phyloP scores from a whole-genome alignment of 2,797 vertebrate species.

The Acropternis orthonyx region DNA sequence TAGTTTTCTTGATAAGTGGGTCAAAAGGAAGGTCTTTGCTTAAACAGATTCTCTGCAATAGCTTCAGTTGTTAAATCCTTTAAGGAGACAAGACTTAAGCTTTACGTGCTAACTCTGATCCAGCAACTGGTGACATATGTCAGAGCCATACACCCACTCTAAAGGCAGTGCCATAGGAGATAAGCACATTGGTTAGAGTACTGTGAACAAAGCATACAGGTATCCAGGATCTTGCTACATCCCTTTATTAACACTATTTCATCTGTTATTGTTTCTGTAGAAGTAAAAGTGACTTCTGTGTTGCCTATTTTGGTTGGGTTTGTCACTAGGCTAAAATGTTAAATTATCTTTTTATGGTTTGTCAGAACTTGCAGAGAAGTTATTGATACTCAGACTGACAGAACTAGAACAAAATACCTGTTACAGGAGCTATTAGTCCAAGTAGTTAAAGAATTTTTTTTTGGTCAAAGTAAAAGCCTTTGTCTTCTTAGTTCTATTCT shows the following conservation, averaged over 20 bases:
- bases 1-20: neutral
- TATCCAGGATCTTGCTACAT: neutral
- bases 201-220: neutral
- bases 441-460: neutral
- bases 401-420: neutral
- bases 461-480: neutral
- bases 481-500: neutral
- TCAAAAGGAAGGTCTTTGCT: neutral
- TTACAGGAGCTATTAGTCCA: neutral
- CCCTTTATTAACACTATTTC: neutral
- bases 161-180: neutral
- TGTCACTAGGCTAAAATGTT: neutral
- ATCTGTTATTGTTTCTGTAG: neutral
- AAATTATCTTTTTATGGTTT: neutral
- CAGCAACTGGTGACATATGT: neutral
- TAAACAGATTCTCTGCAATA: neutral
- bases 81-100: slow-evolving; percentile 4
- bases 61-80: slow-evolving; percentile 26
- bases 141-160: neutral
- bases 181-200: neutral
- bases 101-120: neutral
- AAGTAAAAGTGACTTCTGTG: neutral
- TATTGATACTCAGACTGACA: neutral
- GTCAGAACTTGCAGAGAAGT: neutral
- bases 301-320: neutral